Evolutionary conservation across 2,797 vertebrate species (phyloP).

Genomic region (Momotus momota): DNA sequence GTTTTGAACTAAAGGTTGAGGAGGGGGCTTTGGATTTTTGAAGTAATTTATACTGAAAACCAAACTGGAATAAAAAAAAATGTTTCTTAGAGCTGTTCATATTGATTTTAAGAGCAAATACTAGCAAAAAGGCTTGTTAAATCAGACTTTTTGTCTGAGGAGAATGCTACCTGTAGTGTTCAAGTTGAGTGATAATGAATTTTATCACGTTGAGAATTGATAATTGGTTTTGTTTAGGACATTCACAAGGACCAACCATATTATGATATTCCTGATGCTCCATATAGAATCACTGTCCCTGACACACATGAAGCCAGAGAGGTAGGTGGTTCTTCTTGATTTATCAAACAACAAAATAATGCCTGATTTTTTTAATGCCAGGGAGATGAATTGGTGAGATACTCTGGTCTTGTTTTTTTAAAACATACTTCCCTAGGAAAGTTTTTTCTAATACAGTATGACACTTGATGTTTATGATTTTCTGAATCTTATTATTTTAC

Average conservation of each 20-base stretch:
- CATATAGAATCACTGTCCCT: conserved; percentile 95
- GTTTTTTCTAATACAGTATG: background rate
- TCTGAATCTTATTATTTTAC: background rate
- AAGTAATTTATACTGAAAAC: background rate
- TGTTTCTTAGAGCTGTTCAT: background rate
- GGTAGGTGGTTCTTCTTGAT: conserved; percentile 74
- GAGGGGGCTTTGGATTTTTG: background rate
- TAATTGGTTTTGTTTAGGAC: conserved; percentile 81
- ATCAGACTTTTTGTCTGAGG: background rate
- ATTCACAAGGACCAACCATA: conserved; percentile 99
- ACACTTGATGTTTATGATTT: background rate
- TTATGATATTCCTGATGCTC: conserved; percentile 96
- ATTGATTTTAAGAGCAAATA: background rate
- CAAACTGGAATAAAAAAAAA: background rate
- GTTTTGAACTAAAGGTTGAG: background rate
- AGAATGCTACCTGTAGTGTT: background rate
- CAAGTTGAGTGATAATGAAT: background rate
- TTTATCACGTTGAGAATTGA: background rate
- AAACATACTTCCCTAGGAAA: background rate
- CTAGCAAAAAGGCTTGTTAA: background rate
- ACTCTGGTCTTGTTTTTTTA: background rate
- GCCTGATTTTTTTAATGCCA: background rate
- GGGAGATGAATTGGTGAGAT: background rate
- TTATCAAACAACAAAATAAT: background rate
- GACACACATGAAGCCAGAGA: conserved; percentile 96